Conservation (phyloP, 2,888 invertebrate species). For the Acronicta leporina region DNA sequence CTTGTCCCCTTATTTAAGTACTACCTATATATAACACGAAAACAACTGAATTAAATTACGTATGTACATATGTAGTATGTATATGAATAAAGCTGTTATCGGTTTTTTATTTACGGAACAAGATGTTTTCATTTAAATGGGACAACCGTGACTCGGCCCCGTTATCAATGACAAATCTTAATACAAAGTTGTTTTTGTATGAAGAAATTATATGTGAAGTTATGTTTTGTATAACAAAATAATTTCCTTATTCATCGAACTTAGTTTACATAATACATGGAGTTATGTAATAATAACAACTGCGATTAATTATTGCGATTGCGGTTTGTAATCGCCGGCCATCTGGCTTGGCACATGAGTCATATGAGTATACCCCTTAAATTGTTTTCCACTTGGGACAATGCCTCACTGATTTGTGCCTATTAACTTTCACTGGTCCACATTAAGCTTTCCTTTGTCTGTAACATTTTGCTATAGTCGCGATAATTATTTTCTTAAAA, state of each 20-base stretch:
- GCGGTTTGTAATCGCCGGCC: constrained; percentile 67
- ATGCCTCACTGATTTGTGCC: constrained; percentile 29
- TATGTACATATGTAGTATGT: constrained; percentile 3
- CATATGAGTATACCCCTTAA: constrained; percentile 55
- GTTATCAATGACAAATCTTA: constrained; percentile 19
- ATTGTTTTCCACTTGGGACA: constrained; percentile 32
- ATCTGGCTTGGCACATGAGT: constrained; percentile 69
- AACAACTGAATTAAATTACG: constrained; percentile 13
- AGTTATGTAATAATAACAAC: constrained; percentile 61
- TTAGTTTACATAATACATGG: constrained; percentile 63
- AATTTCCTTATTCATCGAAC: constrained; percentile 30
- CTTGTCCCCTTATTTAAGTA: too few relatives aligned
- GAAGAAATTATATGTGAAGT: constrained; percentile 26
- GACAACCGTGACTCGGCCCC: background rate
- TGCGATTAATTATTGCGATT: constrained; percentile 70
- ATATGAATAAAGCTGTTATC: constrained; percentile 23
- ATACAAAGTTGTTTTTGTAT: constrained; percentile 21
- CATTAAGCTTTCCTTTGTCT: constrained; percentile 38
- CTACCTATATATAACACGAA: background rate
- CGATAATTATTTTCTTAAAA: constrained; percentile 18
- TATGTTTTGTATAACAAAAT: constrained; percentile 23
- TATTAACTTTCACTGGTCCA: constrained; percentile 21
- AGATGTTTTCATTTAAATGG: constrained; percentile 12
- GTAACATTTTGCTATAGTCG: constrained; percentile 13
- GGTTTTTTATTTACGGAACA: background rate